Percentiles rank a stretch among this genome's conserved stretches.
These are phyloP conservation scores for Pempheris klunzingeri DNA, from an alignment of 2,797 vertebrate genomes.

Conservation along the genomic window DNA sequence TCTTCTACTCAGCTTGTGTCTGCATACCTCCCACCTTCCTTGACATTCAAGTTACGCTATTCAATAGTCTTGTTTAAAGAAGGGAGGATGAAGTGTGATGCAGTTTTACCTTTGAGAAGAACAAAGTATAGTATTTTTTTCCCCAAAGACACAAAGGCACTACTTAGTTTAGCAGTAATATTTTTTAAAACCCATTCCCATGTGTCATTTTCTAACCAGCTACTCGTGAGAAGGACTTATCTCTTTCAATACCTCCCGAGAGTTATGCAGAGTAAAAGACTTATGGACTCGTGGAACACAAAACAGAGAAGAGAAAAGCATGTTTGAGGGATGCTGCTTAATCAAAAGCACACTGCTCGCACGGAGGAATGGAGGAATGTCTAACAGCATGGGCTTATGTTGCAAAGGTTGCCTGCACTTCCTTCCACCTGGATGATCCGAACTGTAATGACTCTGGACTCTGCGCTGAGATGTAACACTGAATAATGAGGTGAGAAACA, in stretches of 20 bases:
- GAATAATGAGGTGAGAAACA: constrained; percentile 49
- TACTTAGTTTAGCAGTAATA: constrained; percentile 45
- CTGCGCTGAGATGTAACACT: constrained; percentile 33
- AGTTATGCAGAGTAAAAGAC: constrained; percentile 64
- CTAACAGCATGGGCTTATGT: constrained; percentile 46
- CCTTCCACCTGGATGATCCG: constrained; percentile 64
- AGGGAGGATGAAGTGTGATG: constrained; percentile 8
- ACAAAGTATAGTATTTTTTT: constrained; percentile 36
- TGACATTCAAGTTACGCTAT: too few species aligned
- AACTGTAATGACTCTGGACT: constrained; percentile 69
- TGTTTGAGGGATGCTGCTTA: constrained; percentile 67
- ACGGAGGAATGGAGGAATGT: constrained; percentile 45
- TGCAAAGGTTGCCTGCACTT: constrained; percentile 48
- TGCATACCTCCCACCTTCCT: too few species aligned
- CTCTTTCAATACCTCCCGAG: constrained; percentile 63
- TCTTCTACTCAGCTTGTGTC: too few species aligned
- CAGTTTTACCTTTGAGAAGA: constrained; percentile 27
- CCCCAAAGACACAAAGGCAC: constrained; percentile 33
- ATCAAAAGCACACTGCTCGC: constrained; percentile 70
- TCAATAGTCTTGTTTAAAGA: constrained; percentile 12
- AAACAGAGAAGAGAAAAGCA: constrained; percentile 15
- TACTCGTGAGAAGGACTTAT: constrained; percentile 28
- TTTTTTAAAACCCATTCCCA: constrained; percentile 45
- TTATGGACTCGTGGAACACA: constrained; percentile 33
- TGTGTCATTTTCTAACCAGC: constrained; percentile 51